A percentile compares a stretch with the other conserved stretches of the same genome.
phyloP scores from a whole-genome alignment of 2,113 vertebrate genomes.

The Aphelocoma coerulescens region DNA sequence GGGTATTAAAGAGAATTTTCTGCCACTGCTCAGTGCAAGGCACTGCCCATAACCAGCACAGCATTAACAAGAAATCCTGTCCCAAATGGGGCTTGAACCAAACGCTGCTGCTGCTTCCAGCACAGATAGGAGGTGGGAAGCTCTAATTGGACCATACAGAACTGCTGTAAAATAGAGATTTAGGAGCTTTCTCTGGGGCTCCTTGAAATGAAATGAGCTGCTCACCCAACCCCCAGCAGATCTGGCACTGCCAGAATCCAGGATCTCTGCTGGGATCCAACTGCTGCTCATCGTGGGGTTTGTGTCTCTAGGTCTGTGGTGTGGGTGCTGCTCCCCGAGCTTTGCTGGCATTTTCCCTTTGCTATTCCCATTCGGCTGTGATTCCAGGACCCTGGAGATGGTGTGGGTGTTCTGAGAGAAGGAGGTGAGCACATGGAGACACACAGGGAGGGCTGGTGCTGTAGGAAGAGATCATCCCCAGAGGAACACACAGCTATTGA shows the following conservation, averaged over 20 bases:
- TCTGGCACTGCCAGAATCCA: background rate
- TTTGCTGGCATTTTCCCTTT: background rate
- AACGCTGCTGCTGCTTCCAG: background rate
- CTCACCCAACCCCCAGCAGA: background rate
- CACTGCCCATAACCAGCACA: background rate
- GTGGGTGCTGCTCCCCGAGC: background rate
- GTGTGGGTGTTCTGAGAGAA: background rate
- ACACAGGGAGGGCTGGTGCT: background rate
- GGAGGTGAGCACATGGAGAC: too few relatives aligned
- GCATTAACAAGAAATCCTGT: background rate
- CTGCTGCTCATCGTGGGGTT: background rate
- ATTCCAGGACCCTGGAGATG: background rate
- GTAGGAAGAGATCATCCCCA: background rate
- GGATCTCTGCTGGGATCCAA: background rate
- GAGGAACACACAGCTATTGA: background rate
- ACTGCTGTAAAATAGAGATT: background rate
- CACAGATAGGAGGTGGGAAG: background rate
- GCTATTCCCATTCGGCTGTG: background rate
- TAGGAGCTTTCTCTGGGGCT: background rate
- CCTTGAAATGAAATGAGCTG: background rate
- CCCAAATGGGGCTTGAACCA: background rate
- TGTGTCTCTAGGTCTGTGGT: background rate
- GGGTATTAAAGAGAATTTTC: background rate
- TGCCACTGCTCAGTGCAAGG: background rate
- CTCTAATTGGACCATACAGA: background rate